Conservation (phyloP, 2,113 vertebrate species). For the Apus apus region DNA sequence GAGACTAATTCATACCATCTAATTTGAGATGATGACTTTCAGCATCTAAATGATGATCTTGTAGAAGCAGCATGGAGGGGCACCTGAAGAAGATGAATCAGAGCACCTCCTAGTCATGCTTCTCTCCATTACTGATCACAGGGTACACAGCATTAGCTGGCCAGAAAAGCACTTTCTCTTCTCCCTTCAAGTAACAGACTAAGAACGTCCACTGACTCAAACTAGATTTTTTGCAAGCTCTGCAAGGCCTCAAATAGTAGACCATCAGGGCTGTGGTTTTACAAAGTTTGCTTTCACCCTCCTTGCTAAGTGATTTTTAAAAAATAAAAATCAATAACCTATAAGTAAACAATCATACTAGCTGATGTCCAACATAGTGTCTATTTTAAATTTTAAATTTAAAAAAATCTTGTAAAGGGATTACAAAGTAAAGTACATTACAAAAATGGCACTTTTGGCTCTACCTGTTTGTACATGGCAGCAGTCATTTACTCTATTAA, state of each 20-base stretch:
- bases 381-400: slow-evolving; percentile 11
- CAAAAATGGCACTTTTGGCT: background rate
- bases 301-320: background rate
- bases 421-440: background rate
- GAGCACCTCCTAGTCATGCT: background rate
- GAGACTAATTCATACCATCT: background rate
- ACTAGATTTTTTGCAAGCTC: background rate
- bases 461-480: background rate
- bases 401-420: background rate
- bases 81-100: background rate
- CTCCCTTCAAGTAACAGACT: background rate
- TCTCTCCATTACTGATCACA: background rate
- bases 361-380: background rate
- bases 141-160: background rate
- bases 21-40: background rate
- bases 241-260: background rate
- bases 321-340: background rate
- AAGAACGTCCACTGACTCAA: background rate
- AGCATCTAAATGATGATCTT: background rate
- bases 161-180: background rate
- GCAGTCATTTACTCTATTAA: background rate
- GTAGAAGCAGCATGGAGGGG: background rate
- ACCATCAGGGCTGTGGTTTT: background rate
- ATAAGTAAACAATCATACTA: background rate
- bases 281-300: background rate